phyloP scores from a whole-genome alignment of 1,140 invertebrate genomes.

The Lepidurus packardi region DNA sequence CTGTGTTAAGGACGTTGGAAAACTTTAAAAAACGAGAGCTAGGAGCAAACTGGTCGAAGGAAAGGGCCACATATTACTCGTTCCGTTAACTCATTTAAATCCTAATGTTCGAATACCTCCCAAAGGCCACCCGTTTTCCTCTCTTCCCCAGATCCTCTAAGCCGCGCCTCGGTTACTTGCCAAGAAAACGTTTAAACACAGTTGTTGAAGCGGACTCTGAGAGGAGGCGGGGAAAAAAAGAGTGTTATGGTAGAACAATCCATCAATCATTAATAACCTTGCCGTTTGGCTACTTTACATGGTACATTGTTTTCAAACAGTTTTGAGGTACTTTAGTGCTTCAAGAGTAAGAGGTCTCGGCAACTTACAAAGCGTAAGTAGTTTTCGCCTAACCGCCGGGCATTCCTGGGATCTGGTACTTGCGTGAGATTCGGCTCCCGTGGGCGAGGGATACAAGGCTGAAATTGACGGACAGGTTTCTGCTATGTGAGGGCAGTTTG shows the following conservation, averaged over 20 bases:
- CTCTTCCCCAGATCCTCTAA: too few species aligned
- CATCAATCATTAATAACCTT: too few species aligned
- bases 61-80: not conserved
- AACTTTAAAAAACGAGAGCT: slow-evolving; percentile 7
- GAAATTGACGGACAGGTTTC: not conserved
- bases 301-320: too few species aligned
- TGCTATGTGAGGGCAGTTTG: not conserved
- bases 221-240: too few species aligned
- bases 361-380: not conserved
- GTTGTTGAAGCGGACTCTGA: too few species aligned
- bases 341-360: too few species aligned
- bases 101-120: not conserved
- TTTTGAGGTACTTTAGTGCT: too few species aligned
- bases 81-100: not conserved
- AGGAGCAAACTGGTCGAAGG: not conserved
- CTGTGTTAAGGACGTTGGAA: not conserved
- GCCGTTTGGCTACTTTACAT: too few species aligned
- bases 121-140: too few species aligned
- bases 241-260: too few species aligned
- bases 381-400: not conserved
- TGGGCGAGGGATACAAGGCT: not conserved
- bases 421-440: not conserved
- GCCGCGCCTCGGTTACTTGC: too few species aligned
- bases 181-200: too few species aligned
- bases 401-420: not conserved